A percentile compares a stretch with the other conserved stretches of the same genome.
Evolutionary conservation across 2,888 invertebrate genomes (phyloP).

Genomic region (Tetranychus truncatus): DNA sequence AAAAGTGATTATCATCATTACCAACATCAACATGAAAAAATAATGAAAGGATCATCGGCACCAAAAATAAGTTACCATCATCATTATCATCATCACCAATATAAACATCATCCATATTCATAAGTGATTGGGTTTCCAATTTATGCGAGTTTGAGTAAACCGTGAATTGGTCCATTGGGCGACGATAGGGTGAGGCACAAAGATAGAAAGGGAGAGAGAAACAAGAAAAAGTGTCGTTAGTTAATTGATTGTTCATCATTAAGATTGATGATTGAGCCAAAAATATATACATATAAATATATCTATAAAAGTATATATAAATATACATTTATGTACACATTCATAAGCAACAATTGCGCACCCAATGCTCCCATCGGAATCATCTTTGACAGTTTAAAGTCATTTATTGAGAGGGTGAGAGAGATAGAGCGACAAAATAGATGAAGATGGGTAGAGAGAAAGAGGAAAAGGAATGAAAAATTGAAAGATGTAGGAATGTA

Average conservation of each 20-base stretch:
- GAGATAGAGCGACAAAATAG: neutral
- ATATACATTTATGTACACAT: neutral
- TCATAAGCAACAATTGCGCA: neutral
- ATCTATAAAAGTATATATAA: neutral
- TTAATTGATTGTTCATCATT: neutral
- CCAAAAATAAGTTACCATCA: neutral
- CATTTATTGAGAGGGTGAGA: neutral
- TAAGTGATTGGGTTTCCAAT: neutral
- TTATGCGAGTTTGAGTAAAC: neutral
- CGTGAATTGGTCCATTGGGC: neutral
- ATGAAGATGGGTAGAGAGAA: neutral
- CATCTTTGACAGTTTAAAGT: neutral
- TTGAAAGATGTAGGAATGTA: neutral
- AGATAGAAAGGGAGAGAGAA: neutral
- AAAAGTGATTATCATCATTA: neutral
- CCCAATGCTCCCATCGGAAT: neutral
- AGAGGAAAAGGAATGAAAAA: neutral
- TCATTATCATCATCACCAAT: too few species aligned
- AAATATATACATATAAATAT: neutral
- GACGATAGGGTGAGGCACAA: neutral
- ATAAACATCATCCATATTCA: neutral
- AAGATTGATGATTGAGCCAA: neutral
- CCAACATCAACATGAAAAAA: neutral
- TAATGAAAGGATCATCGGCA: neutral
- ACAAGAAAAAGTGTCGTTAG: neutral